phyloP scores from a whole-genome alignment of 2,797 vertebrate species.

The Buceros bicornis region DNA sequence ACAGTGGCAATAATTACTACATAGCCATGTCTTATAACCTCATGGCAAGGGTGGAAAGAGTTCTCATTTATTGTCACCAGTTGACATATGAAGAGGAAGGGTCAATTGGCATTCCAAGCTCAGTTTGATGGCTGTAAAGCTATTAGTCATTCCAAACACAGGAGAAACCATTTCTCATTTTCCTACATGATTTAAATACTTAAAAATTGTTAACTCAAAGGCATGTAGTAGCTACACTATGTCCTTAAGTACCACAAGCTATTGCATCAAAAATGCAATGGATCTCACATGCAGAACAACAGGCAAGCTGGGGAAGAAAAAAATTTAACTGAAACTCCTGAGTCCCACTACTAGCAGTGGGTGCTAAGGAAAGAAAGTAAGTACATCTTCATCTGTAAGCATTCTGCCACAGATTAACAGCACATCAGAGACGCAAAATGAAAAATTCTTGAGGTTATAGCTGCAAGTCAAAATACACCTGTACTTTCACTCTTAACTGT shows the following conservation, averaged over 20 bases:
- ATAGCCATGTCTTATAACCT: conserved; percentile 26
- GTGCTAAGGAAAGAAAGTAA: background rate
- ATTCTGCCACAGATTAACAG: background rate
- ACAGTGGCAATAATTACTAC: conserved; percentile 54
- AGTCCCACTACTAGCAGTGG: background rate
- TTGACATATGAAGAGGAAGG: conserved; percentile 23
- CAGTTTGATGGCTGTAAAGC: conserved; percentile 18
- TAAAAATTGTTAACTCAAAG: background rate
- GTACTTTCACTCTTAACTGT: background rate
- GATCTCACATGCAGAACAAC: conserved; percentile 16
- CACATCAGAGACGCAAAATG: background rate
- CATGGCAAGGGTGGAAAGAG: conserved; percentile 13
- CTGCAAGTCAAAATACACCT: background rate
- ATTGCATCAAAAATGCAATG: conserved; percentile 25
- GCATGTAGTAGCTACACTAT: background rate
- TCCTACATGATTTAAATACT: conserved; percentile 1
- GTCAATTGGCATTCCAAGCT: conserved; percentile 46
- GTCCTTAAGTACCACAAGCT: conserved; percentile 15
- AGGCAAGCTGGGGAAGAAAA: background rate
- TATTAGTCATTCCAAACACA: background rate
- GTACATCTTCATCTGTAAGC: background rate
- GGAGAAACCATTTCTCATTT: background rate
- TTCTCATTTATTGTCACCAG: conserved; percentile 16
- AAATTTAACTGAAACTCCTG: background rate
- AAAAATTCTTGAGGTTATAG: background rate